Base-by-base conservation (phyloP, 2,888 invertebrate genomes). In the Scaptomyza reducta region DNA sequence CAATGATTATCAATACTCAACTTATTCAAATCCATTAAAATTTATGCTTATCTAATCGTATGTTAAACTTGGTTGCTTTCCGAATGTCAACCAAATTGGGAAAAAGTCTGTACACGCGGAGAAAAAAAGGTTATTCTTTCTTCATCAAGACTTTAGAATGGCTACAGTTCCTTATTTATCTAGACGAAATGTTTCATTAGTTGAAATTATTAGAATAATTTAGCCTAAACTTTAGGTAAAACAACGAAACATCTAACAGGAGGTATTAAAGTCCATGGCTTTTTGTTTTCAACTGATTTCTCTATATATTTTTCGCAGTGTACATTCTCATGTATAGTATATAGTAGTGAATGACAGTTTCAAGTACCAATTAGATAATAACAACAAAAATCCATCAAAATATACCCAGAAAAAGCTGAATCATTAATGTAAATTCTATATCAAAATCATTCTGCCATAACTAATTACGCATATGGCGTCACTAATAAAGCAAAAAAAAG, bases 341-440 rank as follows among this genome's bases (percentile, higher is more conserved):
- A 53, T 14, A 14, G 22, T 7, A 14, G 16, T 4, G 22, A 22
- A 33, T 65, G 50, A 54, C 49, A 63, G 31, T 63, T 47, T 73
- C 58, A 64, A 76, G 73, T 76, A 59, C 46, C 73, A 70, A 73
- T 76, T 76, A 76, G 64, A 57, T 59, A 60, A 66, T 38, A 63
- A 73, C 76, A 76, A 59, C 66, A 67, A 70, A 76, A 76, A 57
- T 61, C 76, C 76, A 73, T 76, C 70, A 54, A 16, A 55, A 54
- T 51, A 6, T 16, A 31, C 31, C 22, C 18, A 22, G 13, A 10
- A 33, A 40, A 18, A 22, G 29, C 4, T 45, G 14, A 25, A 51
- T 49, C 16, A 16, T 14, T 60, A 45, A 67, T 64, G 59, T 33
- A 46, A 40, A 45, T 33, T 31, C 41, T 38, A 49, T 40, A 62